These are phyloP conservation scores for Homarus gammarus DNA, from an alignment of 2,888 invertebrate genomes.

Conservation along the genomic window DNA sequence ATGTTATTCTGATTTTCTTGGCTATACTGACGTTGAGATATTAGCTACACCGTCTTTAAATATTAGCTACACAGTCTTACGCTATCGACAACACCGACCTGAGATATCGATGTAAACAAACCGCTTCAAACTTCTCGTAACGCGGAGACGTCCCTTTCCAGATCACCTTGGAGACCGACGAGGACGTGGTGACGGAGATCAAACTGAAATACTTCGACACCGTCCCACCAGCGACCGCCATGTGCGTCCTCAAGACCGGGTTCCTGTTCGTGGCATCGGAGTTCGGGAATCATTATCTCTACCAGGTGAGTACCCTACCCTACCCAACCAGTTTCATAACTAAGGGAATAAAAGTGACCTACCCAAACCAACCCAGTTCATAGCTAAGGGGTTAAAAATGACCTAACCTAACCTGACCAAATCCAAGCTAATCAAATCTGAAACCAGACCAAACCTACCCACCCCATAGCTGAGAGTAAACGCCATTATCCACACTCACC, in stretches of 20 bases:
- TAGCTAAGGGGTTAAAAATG: too few species aligned
- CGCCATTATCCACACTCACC: not conserved
- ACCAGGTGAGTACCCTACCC: conserved; percentile 84
- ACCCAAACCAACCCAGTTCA: too few species aligned
- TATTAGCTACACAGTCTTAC: too few species aligned
- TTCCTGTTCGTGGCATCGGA: conserved; percentile 99
- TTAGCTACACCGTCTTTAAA: too few species aligned
- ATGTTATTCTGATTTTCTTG: too few species aligned
- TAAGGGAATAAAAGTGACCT: too few species aligned
- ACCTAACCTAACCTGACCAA: not conserved
- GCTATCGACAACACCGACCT: too few species aligned
- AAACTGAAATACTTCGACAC: conserved; percentile 99
- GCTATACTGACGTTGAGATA: too few species aligned
- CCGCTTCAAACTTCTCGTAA: too few species aligned
- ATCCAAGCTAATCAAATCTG: too few species aligned
- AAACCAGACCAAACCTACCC: not conserved
- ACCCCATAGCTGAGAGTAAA: not conserved
- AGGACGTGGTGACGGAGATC: conserved; percentile 99
- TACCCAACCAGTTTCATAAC: too few species aligned
- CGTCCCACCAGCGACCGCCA: conserved; percentile 95
- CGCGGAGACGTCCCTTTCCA: conserved; percentile 22
- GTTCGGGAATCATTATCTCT: conserved; percentile 96
- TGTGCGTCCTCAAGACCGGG: conserved; percentile 99
- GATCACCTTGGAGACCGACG: conserved; percentile 97
- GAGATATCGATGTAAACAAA: too few species aligned